phyloP scores from a whole-genome alignment of 2,888 invertebrate species.

The Melikaiella ostensackeni region DNA sequence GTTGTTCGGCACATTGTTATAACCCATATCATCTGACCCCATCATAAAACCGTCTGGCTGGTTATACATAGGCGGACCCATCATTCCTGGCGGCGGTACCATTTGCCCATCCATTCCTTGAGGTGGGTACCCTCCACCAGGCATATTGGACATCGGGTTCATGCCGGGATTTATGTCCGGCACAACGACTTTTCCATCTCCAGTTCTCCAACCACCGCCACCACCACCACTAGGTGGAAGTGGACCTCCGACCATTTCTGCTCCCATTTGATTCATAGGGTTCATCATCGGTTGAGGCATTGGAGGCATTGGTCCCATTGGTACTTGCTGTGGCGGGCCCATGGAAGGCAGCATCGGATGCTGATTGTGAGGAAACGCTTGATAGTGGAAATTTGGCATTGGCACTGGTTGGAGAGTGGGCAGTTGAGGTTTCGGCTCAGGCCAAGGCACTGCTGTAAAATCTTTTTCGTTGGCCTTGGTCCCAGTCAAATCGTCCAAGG shows the following conservation, averaged over 20 bases:
- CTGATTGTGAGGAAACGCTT: constrained; percentile 57
- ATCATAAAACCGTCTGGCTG: constrained; percentile 73
- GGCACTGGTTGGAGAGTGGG: constrained; percentile 67
- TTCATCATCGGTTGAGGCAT: constrained; percentile 65
- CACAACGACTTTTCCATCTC: constrained; percentile 78
- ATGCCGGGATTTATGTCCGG: constrained; percentile 60
- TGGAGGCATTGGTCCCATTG: constrained; percentile 56
- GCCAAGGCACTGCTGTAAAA: constrained; percentile 88
- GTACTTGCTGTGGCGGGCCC: constrained; percentile 59
- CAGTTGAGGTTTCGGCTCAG: constrained; percentile 87
- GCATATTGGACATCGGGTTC: constrained; percentile 66
- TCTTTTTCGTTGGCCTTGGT: constrained; percentile 90
- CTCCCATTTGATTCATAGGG: constrained; percentile 76
- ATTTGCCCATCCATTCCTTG: constrained; percentile 72
- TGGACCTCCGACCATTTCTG: constrained; percentile 62
- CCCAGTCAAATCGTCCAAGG: constrained; percentile 92
- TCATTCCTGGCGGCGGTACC: constrained; percentile 76
- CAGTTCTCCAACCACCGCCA: constrained; percentile 79
- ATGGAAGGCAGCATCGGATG: constrained; percentile 59
- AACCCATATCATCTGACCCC: constrained; percentile 71
- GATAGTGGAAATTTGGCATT: constrained; percentile 46
- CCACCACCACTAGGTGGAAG: constrained; percentile 72
- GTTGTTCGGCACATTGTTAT: constrained; percentile 63
- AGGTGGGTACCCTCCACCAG: constrained; percentile 69
- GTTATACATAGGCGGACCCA: constrained; percentile 74